phyloP scores from a whole-genome alignment of 1,140 invertebrate species.

The Apolygus lucorum region DNA sequence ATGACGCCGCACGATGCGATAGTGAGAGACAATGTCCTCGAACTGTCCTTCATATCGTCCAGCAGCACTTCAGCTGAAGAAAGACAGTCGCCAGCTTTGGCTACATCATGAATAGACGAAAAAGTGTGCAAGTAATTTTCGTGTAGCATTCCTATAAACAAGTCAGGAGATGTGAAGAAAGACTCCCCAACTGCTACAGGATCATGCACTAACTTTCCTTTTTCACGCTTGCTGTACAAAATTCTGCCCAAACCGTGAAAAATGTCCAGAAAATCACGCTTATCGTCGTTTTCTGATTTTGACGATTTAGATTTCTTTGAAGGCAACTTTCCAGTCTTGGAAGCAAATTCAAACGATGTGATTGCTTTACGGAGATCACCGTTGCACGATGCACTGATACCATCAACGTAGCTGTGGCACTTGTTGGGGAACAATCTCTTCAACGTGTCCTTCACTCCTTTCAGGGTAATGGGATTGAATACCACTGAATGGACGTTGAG shows the following conservation, averaged over 20 bases:
- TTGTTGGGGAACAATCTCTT: constrained; percentile 3
- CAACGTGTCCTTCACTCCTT: constrained; percentile 1
- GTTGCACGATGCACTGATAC: constrained; percentile 15
- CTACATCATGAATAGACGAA: constrained; percentile 18
- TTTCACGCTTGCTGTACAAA: constrained; percentile 21
- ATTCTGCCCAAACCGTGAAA: constrained; percentile 26
- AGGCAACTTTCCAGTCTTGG: not conserved
- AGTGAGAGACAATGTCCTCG: not conserved
- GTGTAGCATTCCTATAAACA: constrained; percentile 25
- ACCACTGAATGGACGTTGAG: constrained; percentile 14
- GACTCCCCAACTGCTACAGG: constrained; percentile 6
- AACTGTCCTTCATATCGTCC: constrained; percentile 4
- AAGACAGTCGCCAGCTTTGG: constrained; percentile 10
- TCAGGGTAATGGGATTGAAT: constrained; percentile 26
- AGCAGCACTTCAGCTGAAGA: constrained; percentile 13
- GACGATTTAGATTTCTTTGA: no score
- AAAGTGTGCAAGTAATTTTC: constrained; percentile 26
- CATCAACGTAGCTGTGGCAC: not conserved
- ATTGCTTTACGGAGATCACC: constrained; percentile 27
- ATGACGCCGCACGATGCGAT: not conserved
- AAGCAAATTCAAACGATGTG: constrained; percentile 16
- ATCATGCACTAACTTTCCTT: constrained; percentile 18
- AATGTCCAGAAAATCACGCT: constrained; percentile 21
- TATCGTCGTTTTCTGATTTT: not conserved
- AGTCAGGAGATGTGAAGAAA: constrained; percentile 15